phyloP scores from a whole-genome alignment of 2,888 invertebrate genomes.

The Uropetala carovei region DNA sequence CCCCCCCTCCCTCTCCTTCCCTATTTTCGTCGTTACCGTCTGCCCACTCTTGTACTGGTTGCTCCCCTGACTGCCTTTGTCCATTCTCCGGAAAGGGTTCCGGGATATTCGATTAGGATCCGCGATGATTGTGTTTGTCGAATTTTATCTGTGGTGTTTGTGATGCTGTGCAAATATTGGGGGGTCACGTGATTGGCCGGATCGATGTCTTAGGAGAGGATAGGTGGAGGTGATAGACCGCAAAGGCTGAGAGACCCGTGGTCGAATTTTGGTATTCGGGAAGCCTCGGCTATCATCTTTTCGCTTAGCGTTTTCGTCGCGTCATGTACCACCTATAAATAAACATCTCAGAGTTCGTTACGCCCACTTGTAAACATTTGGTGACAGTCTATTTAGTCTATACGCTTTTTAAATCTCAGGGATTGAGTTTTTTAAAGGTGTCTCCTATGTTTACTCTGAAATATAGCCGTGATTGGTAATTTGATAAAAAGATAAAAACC shows the following conservation, averaged over 20 bases:
- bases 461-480: too few relatives aligned
- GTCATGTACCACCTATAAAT: neutral
- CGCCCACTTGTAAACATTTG: too few relatives aligned
- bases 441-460: too few relatives aligned
- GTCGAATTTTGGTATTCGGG: neutral
- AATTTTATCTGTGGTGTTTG: slow-evolving; percentile 11
- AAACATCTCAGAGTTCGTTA: too few relatives aligned
- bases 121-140: slow-evolving; percentile 26
- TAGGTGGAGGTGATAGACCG: neutral
- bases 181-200: neutral
- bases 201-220: neutral
- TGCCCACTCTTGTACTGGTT: neutral
- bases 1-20: neutral
- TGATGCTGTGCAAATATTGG: neutral
- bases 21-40: neutral
- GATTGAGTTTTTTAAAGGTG: too few relatives aligned
- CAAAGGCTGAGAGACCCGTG: neutral
- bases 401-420: too few relatives aligned
- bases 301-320: neutral
- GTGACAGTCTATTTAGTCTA: too few relatives aligned
- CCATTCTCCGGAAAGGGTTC: neutral
- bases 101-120: neutral
- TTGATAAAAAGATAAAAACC: too few relatives aligned
- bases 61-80: neutral
- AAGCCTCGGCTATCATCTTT: neutral